Base-by-base conservation (phyloP, 2,797 vertebrate species). In the Pipistrellus kuhlii region DNA sequence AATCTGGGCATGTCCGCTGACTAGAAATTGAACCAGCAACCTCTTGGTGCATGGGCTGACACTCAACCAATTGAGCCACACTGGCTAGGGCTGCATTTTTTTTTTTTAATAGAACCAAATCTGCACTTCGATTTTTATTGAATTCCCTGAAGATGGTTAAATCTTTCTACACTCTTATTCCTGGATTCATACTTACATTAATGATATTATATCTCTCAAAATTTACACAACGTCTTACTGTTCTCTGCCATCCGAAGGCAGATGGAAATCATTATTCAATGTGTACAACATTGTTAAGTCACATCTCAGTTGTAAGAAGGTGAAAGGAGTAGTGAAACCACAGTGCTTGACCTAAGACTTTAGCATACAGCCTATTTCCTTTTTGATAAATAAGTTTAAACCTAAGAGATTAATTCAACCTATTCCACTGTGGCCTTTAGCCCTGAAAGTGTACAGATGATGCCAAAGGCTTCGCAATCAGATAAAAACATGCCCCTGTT, bases 301-400 rank as follows among this genome's bases (percentile, higher is more conserved):
- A 88, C 86, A 93, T 94, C 66, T 95, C 80, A 30, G 69, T 30
- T 94, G 25, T 85, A 41, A 20, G 80, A 90, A 88, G 59, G 41
- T 81, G 21, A 44, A 78, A 27, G 8, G 20, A 64, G 69, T 41
- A 9, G 48, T 84, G 73, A 88, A 97, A 91, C 88, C 69, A 78
- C 21, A 96, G 82, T 35, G 59, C 75, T 90, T 97, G 94, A 96
- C 91, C 96, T 94, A 93, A 95, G 81, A 96, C 93, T 96, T 96
- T 84, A 90, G 90, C 87, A 95, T 93, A 95, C 91, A 93, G 73
- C 53, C 66, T 59, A 92, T 83, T 80, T 95, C 64, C 76, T 85
- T 96, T 95, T 84, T 93, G 89, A 95, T 97, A 97, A 96, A 97
- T 93, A 97, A 90, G 85, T 75, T 94, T 94, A 96, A 93, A 94